Base-by-base conservation (phyloP, 1,140 invertebrate genomes). In the Bombus waltoni region DNA sequence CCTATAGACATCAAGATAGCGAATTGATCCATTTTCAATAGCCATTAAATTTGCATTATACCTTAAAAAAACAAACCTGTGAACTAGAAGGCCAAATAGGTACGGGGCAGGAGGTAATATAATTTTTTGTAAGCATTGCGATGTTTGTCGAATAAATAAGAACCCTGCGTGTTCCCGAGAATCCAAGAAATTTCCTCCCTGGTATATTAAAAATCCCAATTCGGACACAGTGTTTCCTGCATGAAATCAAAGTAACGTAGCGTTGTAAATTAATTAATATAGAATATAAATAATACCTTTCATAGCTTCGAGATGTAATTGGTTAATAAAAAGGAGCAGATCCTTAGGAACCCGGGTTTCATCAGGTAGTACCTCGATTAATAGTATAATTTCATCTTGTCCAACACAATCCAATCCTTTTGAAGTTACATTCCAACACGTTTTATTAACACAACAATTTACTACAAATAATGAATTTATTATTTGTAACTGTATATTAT, bases 81-180 rank as follows among this genome's bases (percentile, higher is more conserved):
- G 98, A 68, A 99, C 96, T 53, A 98, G 96, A 85, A 98, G 96
- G 3, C 96, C 98, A 88, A 98, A 96, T 35, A 98, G 93, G 93
- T 97, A 98, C 0, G 98, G 98, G 78, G 97, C 96, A 32, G 96
- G 95, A 2, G 98, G 98, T 76, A 98, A 93, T 81, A 97, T 94
- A 4, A 98, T 95, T 91, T 98, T 97, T 87, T 97, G 97, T 72
- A 98, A 94, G 95, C 98, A 98, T 90, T 98, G 98, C 93, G 98
- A 97, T 28, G 97, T 97, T 35, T 98, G 97, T 79, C 97, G 95
- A 81, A 98, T 97, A 90, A 97, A 98, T 1, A 98, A 95, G 94
- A 98, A 98, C 44, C 98, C 98, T 59, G 97, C 97, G 91, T 98
- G 97, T 83, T 98, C 97, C 62, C 97, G 96, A n/a, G 97, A 97